These are phyloP conservation scores for Brachionus calyciflorus DNA, from an alignment of 1,140 invertebrate species.

Conservation along the genomic window DNA sequence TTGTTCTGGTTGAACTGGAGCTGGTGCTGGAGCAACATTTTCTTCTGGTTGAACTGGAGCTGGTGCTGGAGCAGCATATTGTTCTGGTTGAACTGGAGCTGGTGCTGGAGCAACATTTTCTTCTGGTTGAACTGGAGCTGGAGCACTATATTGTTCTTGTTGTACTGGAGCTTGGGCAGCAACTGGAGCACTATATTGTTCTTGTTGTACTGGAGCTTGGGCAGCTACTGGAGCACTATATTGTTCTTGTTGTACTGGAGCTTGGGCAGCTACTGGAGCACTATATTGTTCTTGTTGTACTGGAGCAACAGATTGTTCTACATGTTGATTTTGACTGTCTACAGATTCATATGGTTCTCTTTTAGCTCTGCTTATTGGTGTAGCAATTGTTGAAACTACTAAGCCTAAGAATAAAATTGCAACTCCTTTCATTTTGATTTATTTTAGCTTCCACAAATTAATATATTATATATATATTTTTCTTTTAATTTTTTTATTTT, in stretches of 20 bases:
- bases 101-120: background rate
- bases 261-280: background rate
- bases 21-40: background rate
- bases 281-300: background rate
- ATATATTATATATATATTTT: no score
- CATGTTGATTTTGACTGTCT: background rate
- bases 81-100: background rate
- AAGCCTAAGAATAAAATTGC: constrained; percentile 3
- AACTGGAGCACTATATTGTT: background rate
- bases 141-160: background rate
- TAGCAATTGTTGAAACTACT: background rate
- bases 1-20: no score
- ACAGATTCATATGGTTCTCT: no score
- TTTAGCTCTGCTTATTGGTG: background rate
- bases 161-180: background rate
- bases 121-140: background rate
- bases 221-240: background rate
- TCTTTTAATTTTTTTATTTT: no score
- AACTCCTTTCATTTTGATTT: background rate
- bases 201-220: background rate
- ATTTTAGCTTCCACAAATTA: no score
- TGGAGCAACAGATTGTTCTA: background rate
- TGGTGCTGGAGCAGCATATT: constrained; percentile 1
- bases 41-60: background rate
- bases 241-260: background rate